Conservation (phyloP, 2,888 invertebrate genomes). For the Lithophane leautieri region DNA sequence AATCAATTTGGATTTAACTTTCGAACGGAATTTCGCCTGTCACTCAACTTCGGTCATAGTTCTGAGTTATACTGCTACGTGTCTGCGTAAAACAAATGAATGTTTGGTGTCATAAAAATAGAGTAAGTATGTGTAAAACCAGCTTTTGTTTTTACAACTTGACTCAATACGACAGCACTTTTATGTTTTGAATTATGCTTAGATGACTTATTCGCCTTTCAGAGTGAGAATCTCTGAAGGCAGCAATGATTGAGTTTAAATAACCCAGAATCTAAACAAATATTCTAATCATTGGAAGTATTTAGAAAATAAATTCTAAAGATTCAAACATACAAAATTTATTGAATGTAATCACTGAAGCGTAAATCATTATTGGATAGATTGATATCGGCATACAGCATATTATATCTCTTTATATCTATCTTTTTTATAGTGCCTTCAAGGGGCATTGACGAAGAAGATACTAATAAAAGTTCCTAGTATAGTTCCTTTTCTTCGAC, state of each 20-base stretch:
- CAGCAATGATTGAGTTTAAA: background rate
- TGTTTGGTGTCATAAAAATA: conserved; percentile 7
- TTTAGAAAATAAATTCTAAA: background rate
- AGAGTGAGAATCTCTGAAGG: background rate
- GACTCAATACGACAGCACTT: background rate
- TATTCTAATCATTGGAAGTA: background rate
- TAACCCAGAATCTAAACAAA: background rate
- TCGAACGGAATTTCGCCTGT: conserved; percentile 43
- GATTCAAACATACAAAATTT: conserved; percentile 12
- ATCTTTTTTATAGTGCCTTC: conserved; percentile 21
- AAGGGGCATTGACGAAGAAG: conserved; percentile 14
- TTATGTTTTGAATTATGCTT: background rate
- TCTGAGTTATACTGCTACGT: conserved; percentile 26
- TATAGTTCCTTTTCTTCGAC: conserved; percentile 29
- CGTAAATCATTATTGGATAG: conserved; percentile 34
- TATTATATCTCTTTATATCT: too few species aligned
- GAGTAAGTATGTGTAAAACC: background rate
- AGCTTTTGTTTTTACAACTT: background rate
- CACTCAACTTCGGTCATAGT: conserved; percentile 30
- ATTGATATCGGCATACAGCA: conserved; percentile 30
- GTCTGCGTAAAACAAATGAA: conserved; percentile 3
- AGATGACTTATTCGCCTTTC: background rate
- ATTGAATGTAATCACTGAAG: conserved; percentile 32
- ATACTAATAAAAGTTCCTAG: conserved; percentile 36
- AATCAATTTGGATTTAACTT: conserved; percentile 58